A percentile compares a stretch with the other conserved stretches of the same genome.
Evolutionary conservation across 2,113 vertebrate genomes (phyloP).

Genomic region (Paraplagusia blochii): DNA sequence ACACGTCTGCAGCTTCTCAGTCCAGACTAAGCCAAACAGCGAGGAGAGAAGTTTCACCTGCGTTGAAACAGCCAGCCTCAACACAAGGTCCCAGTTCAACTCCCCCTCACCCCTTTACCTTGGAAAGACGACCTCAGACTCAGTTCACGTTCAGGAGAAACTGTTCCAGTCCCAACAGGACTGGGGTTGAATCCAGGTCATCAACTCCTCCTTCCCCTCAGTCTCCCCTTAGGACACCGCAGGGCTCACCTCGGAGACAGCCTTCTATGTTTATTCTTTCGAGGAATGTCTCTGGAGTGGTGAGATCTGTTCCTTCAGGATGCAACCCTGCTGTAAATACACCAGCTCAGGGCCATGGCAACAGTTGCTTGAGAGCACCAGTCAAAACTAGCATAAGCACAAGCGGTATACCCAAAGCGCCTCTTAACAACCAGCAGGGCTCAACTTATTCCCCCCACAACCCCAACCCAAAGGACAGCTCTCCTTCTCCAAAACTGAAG

Average conservation of each 20-base stretch:
- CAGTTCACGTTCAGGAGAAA: slow-evolving; percentile 66
- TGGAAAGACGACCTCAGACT: slow-evolving; percentile 62
- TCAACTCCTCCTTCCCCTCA: slow-evolving; percentile 62
- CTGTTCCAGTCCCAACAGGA: slow-evolving; percentile 67
- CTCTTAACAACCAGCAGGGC: slow-evolving; percentile 72
- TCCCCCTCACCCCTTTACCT: slow-evolving; percentile 32
- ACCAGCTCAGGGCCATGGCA: slow-evolving; percentile 71
- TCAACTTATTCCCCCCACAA: slow-evolving; percentile 58
- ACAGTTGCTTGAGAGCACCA: slow-evolving; percentile 81
- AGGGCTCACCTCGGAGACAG: slow-evolving; percentile 71
- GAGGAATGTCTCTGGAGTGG: slow-evolving; percentile 58
- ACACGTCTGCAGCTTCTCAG: slow-evolving; percentile 20
- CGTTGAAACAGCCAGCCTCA: slow-evolving; percentile 27
- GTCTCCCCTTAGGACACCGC: slow-evolving; percentile 70
- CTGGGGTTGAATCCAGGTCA: slow-evolving; percentile 44
- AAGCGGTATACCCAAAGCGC: slow-evolving; percentile 84
- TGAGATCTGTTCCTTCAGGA: slow-evolving; percentile 52
- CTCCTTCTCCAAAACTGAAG: slow-evolving; percentile 78
- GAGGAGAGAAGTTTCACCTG: slow-evolving; percentile 37
- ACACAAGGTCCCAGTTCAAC: slow-evolving; percentile 24
- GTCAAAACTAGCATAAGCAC: slow-evolving; percentile 80
- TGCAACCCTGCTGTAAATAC: slow-evolving; percentile 43
- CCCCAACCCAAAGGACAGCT: slow-evolving; percentile 64
- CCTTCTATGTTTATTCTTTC: slow-evolving; percentile 64
- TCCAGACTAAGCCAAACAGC: slow-evolving; percentile 33